These are phyloP conservation scores for Festucalex cinctus DNA, from an alignment of 2,113 vertebrate species.

Conservation along the genomic window DNA sequence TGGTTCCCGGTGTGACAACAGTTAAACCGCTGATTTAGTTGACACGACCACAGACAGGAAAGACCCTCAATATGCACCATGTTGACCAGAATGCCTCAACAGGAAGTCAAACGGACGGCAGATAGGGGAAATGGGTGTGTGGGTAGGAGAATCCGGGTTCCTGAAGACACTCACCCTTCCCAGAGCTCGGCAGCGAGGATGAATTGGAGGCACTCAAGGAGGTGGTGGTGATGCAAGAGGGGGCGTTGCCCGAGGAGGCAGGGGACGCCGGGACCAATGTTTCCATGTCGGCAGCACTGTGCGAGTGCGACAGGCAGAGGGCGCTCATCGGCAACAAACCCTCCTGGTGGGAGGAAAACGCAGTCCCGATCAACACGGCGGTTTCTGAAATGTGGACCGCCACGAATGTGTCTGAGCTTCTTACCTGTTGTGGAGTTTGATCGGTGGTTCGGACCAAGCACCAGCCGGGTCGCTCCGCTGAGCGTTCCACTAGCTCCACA, in stretches of 20 bases:
- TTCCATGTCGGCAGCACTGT: conserved; percentile 96
- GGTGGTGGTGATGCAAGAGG: conserved; percentile 38
- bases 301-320: conserved; percentile 91
- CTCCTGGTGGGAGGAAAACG: conserved; percentile 69
- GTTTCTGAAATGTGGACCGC: neutral
- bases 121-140: neutral
- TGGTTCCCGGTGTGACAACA: too few relatives aligned
- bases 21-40: conserved; percentile 2
- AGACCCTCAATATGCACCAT: neutral
- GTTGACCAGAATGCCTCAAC: conserved; percentile 47
- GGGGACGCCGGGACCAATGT: conserved; percentile 78
- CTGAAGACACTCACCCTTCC: conserved; percentile 75
- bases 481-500: conserved; percentile 91
- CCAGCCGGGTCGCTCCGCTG: conserved; percentile 87
- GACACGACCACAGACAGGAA: neutral
- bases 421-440: conserved; percentile 73
- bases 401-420: neutral
- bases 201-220: conserved; percentile 38
- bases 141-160: neutral
- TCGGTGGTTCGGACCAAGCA: conserved; percentile 90
- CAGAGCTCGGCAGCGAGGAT: conserved; percentile 61
- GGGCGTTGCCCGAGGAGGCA: conserved; percentile 38
- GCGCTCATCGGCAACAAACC: conserved; percentile 90
- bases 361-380: neutral
- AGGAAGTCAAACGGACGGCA: conserved; percentile 50